A percentile compares a stretch with the other conserved stretches of the same genome.
These are phyloP conservation scores for Scyliorhinus canicula DNA, from an alignment of 2,797 vertebrate genomes.

Conservation along the genomic window DNA sequence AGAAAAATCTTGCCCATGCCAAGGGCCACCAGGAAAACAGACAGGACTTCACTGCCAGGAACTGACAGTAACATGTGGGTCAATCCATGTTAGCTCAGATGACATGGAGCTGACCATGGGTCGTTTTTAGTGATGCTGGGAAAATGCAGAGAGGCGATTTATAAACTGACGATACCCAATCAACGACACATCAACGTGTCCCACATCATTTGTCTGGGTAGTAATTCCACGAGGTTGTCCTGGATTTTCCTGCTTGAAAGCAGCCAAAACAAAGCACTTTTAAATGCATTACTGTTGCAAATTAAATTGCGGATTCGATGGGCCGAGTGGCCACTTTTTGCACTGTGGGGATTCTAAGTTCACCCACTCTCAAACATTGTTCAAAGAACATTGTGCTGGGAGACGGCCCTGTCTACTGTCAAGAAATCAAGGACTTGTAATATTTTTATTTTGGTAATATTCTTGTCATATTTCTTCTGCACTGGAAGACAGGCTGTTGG, in stretches of 20 bases:
- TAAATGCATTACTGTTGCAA: neutral
- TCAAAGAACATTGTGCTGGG: neutral
- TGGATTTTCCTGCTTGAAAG: neutral
- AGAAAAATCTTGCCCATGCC: neutral
- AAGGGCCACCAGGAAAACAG: neutral
- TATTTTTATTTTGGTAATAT: too few species aligned
- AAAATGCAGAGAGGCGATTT: neutral
- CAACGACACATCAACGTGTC: neutral
- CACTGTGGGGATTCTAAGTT: too few species aligned
- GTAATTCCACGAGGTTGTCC: neutral
- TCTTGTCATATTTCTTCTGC: too few species aligned
- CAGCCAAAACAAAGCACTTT: neutral
- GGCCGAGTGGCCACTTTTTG: too few species aligned
- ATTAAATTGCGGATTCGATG: too few species aligned
- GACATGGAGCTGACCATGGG: neutral
- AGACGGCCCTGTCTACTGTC: neutral
- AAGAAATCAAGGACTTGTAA: too few species aligned
- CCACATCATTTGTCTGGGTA: neutral
- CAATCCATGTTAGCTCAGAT: neutral
- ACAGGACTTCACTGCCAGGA: neutral
- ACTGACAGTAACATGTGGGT: neutral
- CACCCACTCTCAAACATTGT: neutral
- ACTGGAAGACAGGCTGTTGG: too few species aligned
- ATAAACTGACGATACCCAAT: neutral
- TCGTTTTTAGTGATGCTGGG: neutral